These are phyloP conservation scores for Motacilla tschutschensis DNA, from an alignment of 2,113 vertebrate species.

Conservation along the genomic window DNA sequence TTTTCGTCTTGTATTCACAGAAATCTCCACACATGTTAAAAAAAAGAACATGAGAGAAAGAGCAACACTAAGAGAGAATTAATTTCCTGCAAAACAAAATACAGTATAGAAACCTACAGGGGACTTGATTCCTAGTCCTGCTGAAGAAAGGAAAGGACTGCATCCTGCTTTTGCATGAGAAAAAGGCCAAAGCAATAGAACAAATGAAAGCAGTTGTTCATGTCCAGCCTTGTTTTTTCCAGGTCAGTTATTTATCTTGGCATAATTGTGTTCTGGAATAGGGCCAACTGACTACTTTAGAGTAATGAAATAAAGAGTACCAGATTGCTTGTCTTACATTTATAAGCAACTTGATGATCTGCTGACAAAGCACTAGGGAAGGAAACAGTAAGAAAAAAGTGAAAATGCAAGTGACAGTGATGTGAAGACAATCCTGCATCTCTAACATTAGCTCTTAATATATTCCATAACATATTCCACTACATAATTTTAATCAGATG, in stretches of 20 bases:
- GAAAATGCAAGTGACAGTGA: not conserved
- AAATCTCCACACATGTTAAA: not conserved
- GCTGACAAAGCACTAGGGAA: conserved; percentile 15
- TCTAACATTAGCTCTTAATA: not conserved
- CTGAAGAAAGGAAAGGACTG: not conserved
- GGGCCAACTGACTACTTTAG: conserved; percentile 6
- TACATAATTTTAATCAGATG: conserved; percentile 3
- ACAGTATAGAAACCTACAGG: not conserved
- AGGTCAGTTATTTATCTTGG: not conserved
- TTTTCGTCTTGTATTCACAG: not conserved
- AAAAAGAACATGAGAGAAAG: not conserved
- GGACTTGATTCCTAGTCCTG: not conserved
- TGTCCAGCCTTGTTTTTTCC: not conserved
- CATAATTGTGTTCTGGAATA: not conserved
- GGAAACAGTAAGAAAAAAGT: not conserved
- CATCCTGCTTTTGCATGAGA: not conserved
- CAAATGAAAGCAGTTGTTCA: not conserved
- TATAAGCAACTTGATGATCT: conserved; percentile 10
- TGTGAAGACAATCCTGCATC: not conserved
- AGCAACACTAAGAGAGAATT: not conserved
- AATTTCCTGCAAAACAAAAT: not conserved
- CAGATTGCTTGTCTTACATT: conserved; percentile 12
- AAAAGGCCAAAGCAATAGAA: not conserved
- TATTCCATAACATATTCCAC: not conserved
- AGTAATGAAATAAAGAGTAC: conserved; percentile 18